Conservation (phyloP, 2,888 invertebrate genomes). For the Hartigia nigra region DNA sequence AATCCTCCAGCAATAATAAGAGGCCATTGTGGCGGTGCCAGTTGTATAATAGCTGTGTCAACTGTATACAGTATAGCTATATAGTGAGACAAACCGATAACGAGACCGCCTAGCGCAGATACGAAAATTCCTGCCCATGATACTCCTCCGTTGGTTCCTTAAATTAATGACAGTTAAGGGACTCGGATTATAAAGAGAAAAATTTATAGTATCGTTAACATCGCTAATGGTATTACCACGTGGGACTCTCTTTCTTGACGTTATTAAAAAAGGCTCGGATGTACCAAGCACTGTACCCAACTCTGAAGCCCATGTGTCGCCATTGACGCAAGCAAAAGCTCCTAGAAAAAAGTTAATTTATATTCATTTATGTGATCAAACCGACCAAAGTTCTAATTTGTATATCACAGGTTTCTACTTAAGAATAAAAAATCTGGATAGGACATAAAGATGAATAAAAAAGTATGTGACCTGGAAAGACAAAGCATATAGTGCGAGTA, state of each 20-base stretch:
- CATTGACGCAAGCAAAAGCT: constrained; percentile 83
- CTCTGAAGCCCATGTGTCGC: constrained; percentile 94
- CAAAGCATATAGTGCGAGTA: not conserved
- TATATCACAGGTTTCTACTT: not conserved
- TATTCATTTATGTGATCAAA: not conserved
- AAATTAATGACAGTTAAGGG: constrained; percentile 14
- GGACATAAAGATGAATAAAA: not conserved
- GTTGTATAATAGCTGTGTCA: constrained; percentile 69
- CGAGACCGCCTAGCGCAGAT: constrained; percentile 75
- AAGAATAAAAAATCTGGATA: not conserved
- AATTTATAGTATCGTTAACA: not conserved
- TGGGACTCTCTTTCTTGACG: constrained; percentile 80
- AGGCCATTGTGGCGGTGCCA: constrained; percentile 83
- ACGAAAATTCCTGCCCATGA: constrained; percentile 73
- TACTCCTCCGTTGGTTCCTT: constrained; percentile 91
- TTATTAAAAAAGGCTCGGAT: constrained; percentile 80
- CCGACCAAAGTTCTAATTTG: not conserved
- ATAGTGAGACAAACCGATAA: constrained; percentile 81
- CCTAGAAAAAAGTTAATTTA: constrained; percentile 65
- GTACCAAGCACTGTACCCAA: constrained; percentile 80
- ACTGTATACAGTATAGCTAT: constrained; percentile 74
- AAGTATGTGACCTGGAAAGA: not conserved
- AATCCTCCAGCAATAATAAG: constrained; percentile 78
- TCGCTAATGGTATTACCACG: constrained; percentile 66
- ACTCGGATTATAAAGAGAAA: not conserved